Conservation (phyloP, 2,797 vertebrate species). For the Nannoperca australis region DNA sequence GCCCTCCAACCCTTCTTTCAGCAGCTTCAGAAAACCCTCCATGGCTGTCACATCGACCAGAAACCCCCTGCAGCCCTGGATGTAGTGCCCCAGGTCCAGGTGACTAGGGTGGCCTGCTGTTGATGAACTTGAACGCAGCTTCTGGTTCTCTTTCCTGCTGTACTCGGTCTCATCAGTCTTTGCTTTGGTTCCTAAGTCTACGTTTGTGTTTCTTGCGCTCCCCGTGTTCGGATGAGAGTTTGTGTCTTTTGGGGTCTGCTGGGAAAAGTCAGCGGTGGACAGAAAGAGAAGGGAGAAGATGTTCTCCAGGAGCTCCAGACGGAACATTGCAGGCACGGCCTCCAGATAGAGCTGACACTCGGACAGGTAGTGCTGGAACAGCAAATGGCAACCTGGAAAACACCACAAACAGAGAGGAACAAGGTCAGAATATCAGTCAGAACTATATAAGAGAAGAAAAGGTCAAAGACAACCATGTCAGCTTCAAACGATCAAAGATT, state of each 20-base stretch:
- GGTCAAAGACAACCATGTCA: not conserved
- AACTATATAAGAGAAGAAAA: not conserved
- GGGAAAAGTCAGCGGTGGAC: constrained; percentile 88
- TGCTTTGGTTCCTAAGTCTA: constrained; percentile 58
- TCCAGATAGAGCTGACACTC: constrained; percentile 93
- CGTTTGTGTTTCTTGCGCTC: constrained; percentile 58
- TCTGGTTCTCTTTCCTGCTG: constrained; percentile 44
- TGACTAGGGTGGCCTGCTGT: constrained; percentile 58
- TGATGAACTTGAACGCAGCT: constrained; percentile 21
- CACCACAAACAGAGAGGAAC: constrained; percentile 30
- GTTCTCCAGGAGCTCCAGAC: constrained; percentile 96
- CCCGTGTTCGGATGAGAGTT: constrained; percentile 13
- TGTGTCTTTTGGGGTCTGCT: constrained; percentile 62
- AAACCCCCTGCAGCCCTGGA: constrained; percentile 87
- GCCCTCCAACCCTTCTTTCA: constrained; percentile 90
- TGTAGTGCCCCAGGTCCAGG: constrained; percentile 88
- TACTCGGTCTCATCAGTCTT: constrained; percentile 62
- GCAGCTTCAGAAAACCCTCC: constrained; percentile 90
- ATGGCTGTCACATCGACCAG: constrained; percentile 88
- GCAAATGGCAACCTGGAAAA: constrained; percentile 81
- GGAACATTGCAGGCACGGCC: constrained; percentile 88
- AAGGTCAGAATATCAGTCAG: not conserved
- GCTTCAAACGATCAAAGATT: not conserved
- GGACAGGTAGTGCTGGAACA: constrained; percentile 89
- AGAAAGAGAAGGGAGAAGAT: constrained; percentile 97